These are phyloP conservation scores for Bos taurus DNA, from an alignment of 2,113 vertebrate genomes.

Conservation along the genomic window ARS-UCD2.0 NC_037347.1:47479501-47480000, in stretches of 20 bases:
- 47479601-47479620: neutral
- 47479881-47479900: neutral
- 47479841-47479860: neutral
- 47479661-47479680: neutral
- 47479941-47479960: neutral
- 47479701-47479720: neutral
- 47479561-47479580: neutral
- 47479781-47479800: neutral
- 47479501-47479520: neutral
- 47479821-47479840: neutral
- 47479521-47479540: neutral
- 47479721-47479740: neutral
- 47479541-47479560: neutral
- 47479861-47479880: neutral
- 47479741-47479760: neutral
- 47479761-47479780: neutral
- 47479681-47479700: neutral
- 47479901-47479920: neutral
- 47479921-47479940: neutral
- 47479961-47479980: neutral
- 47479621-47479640: neutral
- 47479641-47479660: neutral
- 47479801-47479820: neutral
- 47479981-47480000: neutral
- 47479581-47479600: neutral